These are phyloP conservation scores for Littorina saxatilis DNA, from an alignment of 1,140 invertebrate genomes.

Conservation along the genomic window DNA sequence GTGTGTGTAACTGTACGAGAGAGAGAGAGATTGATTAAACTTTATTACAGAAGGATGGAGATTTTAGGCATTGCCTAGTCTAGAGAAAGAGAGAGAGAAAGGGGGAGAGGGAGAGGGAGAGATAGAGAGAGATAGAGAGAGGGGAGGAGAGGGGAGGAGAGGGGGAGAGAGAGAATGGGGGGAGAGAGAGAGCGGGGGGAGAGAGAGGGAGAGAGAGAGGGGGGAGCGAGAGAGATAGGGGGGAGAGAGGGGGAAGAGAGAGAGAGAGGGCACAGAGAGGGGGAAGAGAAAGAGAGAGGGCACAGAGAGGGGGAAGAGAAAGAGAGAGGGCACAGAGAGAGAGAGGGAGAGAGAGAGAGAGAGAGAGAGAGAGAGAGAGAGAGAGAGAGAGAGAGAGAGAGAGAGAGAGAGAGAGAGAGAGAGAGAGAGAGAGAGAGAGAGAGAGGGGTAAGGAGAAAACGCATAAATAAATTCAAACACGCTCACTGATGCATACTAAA, in stretches of 20 bases:
- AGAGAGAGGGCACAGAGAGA: not conserved
- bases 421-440: constrained; percentile 23
- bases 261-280: constrained; percentile 18
- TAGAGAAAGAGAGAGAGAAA: not conserved
- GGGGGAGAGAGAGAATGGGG: constrained; percentile 9
- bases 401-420: constrained; percentile 26
- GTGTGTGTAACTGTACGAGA: too few species aligned
- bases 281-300: constrained; percentile 30
- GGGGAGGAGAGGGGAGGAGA: constrained; percentile 6
- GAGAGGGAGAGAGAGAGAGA: constrained; percentile 34
- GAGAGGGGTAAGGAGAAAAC: not conserved
- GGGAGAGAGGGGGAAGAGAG: not conserved
- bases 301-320: constrained; percentile 2
- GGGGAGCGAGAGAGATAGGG: not conserved
- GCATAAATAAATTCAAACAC: not conserved
- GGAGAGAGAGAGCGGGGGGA: not conserved
- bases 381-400: not conserved
- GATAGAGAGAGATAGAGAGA: not conserved
- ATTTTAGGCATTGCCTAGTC: too few species aligned
- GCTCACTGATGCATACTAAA: too few species aligned
- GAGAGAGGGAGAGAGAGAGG: constrained; percentile 3
- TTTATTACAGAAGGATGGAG: too few species aligned
- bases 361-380: not conserved
- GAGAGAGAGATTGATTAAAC: too few species aligned
- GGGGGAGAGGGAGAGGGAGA: constrained; percentile 12